phyloP scores from a whole-genome alignment of 2,888 invertebrate genomes.

The Aradus depressus region DNA sequence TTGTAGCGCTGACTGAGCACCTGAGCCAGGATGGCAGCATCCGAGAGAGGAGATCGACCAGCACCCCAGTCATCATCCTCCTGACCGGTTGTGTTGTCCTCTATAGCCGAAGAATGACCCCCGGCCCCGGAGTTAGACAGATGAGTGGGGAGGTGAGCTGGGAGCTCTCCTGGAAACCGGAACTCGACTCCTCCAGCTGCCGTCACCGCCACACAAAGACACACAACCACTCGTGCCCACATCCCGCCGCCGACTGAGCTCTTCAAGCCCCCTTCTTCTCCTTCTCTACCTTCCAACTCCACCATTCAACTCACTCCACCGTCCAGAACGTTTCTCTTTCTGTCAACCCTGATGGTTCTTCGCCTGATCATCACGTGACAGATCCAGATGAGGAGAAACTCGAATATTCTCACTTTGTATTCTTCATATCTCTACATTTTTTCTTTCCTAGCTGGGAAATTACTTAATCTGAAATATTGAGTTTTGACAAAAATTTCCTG shows the following conservation, averaged over 20 bases:
- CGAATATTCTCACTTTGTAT: background rate
- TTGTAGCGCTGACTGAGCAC: constrained; percentile 22
- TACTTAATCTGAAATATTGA: no score
- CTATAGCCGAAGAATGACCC: no score
- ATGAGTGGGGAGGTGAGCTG: background rate
- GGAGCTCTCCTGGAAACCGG: constrained; percentile 21
- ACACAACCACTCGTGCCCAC: constrained; percentile 9
- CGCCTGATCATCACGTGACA: background rate
- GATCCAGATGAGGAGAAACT: background rate
- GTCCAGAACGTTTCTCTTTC: background rate
- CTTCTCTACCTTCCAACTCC: background rate
- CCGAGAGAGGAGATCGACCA: constrained; percentile 15
- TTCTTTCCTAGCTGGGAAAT: no score
- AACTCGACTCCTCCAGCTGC: constrained; percentile 14
- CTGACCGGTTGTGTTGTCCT: no score
- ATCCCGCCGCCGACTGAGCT: constrained; percentile 13
- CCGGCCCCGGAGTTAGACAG: no score
- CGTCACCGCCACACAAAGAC: background rate
- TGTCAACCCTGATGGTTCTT: background rate
- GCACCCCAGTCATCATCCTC: constrained; percentile 3
- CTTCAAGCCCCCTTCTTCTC: background rate
- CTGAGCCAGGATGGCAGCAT: constrained; percentile 24
- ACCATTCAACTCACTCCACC: no score
- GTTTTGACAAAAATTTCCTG: no score
- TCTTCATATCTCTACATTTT: no score